A percentile compares a stretch with the other conserved stretches of the same genome.
Conservation (phyloP, 2,888 invertebrate species). For the Andrena marginata region DNA sequence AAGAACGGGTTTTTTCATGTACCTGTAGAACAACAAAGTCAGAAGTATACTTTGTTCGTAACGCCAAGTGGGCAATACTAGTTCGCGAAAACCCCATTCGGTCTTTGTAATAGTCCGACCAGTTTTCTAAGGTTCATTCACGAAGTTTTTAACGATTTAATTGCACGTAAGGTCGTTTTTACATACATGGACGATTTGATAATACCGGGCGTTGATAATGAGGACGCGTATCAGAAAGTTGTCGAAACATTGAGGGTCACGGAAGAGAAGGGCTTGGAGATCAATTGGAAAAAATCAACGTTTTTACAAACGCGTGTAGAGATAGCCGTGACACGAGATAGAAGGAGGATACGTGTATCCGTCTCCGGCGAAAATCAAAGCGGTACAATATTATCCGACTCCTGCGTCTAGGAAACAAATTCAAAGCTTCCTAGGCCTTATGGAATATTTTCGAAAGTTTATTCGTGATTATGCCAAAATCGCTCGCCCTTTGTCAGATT, state of each 20-base stretch:
- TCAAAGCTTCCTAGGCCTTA: constrained; percentile 13
- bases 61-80: constrained; percentile 6
- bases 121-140: constrained; percentile 12
- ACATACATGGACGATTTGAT: constrained; percentile 22
- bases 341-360: constrained; percentile 1
- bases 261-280: constrained; percentile 9
- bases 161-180: background rate
- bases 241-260: constrained; percentile 6
- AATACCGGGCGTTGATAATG: constrained; percentile 4
- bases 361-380: background rate
- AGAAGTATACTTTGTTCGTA: constrained; percentile 7
- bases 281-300: constrained; percentile 14
- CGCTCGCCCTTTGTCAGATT: constrained; percentile 14
- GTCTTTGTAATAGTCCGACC: too few species aligned
- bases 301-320: constrained; percentile 16
- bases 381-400: constrained; percentile 20
- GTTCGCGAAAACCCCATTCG: background rate
- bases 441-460: constrained; percentile 22
- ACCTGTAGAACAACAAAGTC: background rate
- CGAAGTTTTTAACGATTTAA: constrained; percentile 7
- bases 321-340: constrained; percentile 18
- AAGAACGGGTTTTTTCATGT: constrained; percentile 3
- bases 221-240: background rate
- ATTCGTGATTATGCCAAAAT: constrained; percentile 32
- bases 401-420: constrained; percentile 22